Evolutionary conservation across 2,797 vertebrate species (phyloP), one percentile per base, ranked within the genome.

Genomic region (Siniperca obscura): DNA sequence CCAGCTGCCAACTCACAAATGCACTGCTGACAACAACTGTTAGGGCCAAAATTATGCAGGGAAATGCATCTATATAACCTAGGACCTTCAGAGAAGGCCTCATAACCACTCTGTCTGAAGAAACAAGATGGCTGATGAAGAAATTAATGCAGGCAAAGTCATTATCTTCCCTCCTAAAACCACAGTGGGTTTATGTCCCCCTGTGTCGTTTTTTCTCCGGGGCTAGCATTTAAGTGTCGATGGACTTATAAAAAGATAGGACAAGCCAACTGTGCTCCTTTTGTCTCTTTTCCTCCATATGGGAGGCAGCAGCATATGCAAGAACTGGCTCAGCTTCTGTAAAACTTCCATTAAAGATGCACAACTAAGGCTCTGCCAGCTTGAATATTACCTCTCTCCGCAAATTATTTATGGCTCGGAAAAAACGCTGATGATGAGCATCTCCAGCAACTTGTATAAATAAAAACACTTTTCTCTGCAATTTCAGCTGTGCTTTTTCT

Each of bases 281-380:
- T 94, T 91, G 92, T 94, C 93, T 94, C 90, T 86, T 87, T 87
- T 71, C 86, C 90, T 93, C 95, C 95, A 95, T 96, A 95, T 96
- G 95, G 94, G 92, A 93, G 90, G 87, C 85, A 84, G 90, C 92
- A 92, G 93, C 95, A 96, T 96, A 96, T 96, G 95, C 93, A 94
- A 85, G 92, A 95, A 95, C 95, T 96, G 94, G 93, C 95, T 93
- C 89, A 50, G 93, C 94, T 96, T 96, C 95, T 96, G 96, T 95
- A 95, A 96, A 96, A 95, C 90, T 94, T 94, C 95, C 95, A 96
- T 96, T 96, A 96, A 96, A 96, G 95, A 96, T 96, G 96, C 95
- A 96, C 96, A 96, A 96, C 94, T 96, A 96, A 95, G 94, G 93
- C 95, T 96, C 94, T 92, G 94, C 96, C 96, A 96, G 96, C 95